Evolutionary conservation across 2,113 vertebrate species (phyloP).

Genomic region (Callipepla californica): DNA sequence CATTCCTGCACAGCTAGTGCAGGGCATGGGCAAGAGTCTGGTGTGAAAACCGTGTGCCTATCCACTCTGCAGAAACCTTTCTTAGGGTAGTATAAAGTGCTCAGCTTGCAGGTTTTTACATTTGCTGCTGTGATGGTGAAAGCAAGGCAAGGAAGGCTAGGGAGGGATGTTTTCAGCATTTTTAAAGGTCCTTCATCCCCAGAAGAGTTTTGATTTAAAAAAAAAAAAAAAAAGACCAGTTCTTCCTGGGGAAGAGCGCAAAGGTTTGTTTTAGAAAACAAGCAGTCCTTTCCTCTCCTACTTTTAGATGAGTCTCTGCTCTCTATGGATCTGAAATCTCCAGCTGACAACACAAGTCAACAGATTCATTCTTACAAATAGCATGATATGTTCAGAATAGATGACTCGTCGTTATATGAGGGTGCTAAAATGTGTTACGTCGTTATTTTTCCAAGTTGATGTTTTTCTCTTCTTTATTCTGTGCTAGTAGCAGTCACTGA

Average conservation of each 20-base stretch:
- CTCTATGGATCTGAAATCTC: conserved; percentile 71
- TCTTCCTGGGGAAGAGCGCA: conserved; percentile 70
- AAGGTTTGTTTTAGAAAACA: conserved; percentile 71
- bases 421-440: conserved; percentile 29
- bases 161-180: conserved; percentile 26
- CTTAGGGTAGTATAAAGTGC: neutral
- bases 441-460: neutral
- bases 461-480: conserved; percentile 53
- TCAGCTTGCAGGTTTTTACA: neutral
- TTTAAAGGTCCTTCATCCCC: conserved; percentile 68
- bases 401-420: conserved; percentile 64
- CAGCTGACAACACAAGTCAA: conserved; percentile 68
- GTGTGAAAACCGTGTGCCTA: neutral
- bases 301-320: conserved; percentile 55
- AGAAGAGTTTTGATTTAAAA: conserved; percentile 77
- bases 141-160: neutral
- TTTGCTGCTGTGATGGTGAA: neutral
- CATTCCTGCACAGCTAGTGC: neutral
- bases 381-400: conserved; percentile 69
- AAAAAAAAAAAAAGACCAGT: conserved; percentile 78
- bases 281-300: conserved; percentile 79
- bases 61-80: neutral
- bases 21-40: fast-evolving
- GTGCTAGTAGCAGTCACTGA: conserved; percentile 73
- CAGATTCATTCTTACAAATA: conserved; percentile 56